phyloP scores from a whole-genome alignment of 2,888 invertebrate species.

The Thereva unica region DNA sequence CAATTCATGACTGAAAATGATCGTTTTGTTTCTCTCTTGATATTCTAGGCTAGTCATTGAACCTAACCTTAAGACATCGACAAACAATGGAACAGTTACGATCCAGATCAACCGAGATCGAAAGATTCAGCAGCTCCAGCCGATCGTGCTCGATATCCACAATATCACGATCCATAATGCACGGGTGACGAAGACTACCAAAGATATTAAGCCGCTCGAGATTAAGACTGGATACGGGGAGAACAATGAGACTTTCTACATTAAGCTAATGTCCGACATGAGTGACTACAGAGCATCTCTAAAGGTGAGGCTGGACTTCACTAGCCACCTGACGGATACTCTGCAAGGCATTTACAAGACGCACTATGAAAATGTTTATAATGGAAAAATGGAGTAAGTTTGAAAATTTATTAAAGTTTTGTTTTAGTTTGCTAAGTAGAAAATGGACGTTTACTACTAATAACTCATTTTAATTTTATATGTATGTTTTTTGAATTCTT shows the following conservation, averaged over 20 bases:
- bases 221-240: constrained; percentile 53
- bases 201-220: constrained; percentile 42
- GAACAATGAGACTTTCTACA: constrained; percentile 52
- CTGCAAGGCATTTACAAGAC: constrained; percentile 63
- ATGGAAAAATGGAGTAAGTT: constrained; percentile 56
- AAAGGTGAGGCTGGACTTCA: constrained; percentile 60
- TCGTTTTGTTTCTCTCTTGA: constrained; percentile 24
- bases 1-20: neutral
- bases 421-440: neutral
- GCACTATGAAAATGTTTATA: constrained; percentile 57
- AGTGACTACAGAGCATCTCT: constrained; percentile 48
- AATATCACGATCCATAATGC: constrained; percentile 55
- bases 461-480: neutral
- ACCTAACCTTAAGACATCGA: constrained; percentile 52
- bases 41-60: constrained; percentile 54
- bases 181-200: constrained; percentile 46
- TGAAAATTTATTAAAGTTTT: neutral
- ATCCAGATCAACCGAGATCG: constrained; percentile 53
- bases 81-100: constrained; percentile 53
- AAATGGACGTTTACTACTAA: neutral
- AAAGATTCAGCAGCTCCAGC: constrained; percentile 49
- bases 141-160: constrained; percentile 56
- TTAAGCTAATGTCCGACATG: constrained; percentile 45
- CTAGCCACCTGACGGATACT: constrained; percentile 61
- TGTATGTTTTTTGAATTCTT: neutral